Percentiles rank a stretch among this genome's conserved stretches.
Conservation (phyloP, 1,140 invertebrate species). For the Uloborus diversus region DNA sequence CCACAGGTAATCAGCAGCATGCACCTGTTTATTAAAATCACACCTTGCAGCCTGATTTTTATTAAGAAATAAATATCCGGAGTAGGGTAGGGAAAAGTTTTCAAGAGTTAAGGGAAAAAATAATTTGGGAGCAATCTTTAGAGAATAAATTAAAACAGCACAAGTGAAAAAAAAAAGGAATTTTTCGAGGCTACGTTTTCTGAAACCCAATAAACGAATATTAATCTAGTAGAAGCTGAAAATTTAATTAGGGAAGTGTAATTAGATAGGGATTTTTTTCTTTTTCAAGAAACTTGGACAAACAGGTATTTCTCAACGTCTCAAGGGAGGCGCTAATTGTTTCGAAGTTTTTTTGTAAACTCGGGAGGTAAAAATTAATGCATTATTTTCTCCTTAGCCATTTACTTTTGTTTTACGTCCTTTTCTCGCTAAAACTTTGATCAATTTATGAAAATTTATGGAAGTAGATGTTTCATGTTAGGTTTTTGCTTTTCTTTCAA, state of each 20-base stretch:
- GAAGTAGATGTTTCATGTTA: background rate
- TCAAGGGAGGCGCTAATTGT: background rate
- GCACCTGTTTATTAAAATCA: slow-evolving; percentile 53
- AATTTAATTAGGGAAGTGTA: slow-evolving; percentile 49
- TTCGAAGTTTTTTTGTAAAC: background rate
- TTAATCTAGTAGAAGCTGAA: slow-evolving; percentile 32
- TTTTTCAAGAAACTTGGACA: slow-evolving; percentile 11
- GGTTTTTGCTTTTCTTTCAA: too few species aligned
- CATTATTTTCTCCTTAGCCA: too few species aligned
- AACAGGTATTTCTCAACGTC: slow-evolving; percentile 45
- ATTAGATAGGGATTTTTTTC: slow-evolving; percentile 12
- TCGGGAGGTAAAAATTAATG: too few species aligned
- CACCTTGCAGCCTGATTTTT: slow-evolving; percentile 1
- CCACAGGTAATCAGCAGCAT: slow-evolving; percentile 34
- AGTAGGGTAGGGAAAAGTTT: slow-evolving; percentile 16
- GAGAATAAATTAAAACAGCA: slow-evolving; percentile 7
- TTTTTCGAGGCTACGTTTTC: slow-evolving; percentile 2
- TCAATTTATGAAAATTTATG: background rate
- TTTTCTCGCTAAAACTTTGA: background rate
- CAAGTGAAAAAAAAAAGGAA: background rate
- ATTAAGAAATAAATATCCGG: slow-evolving; percentile 40
- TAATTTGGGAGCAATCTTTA: background rate
- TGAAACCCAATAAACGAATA: slow-evolving; percentile 51
- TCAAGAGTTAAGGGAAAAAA: background rate
- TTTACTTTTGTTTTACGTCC: background rate